A percentile compares a stretch with the other conserved stretches of the same genome.
These are phyloP conservation scores for Xanthorhoe designata DNA, from an alignment of 2,888 invertebrate species.

Conservation along the genomic window DNA sequence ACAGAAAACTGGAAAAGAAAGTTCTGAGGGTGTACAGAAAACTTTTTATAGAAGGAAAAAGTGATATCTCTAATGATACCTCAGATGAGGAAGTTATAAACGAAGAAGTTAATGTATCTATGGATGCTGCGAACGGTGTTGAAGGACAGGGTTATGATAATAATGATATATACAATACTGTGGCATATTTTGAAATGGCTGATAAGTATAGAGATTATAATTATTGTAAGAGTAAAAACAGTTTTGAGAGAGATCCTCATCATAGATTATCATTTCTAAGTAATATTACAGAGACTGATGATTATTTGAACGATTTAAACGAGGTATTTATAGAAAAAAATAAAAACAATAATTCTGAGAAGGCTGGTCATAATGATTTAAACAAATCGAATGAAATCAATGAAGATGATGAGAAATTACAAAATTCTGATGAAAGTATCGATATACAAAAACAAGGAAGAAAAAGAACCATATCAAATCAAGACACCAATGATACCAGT, in stretches of 20 bases:
- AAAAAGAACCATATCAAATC: not conserved
- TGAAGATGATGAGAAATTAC: slow-evolving; percentile 3
- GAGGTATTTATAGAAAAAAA: not conserved
- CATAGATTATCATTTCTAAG: too few species aligned
- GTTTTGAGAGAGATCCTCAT: not conserved
- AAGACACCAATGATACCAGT: not conserved
- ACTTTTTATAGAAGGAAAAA: slow-evolving; percentile 47
- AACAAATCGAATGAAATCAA: not conserved
- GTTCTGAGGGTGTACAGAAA: slow-evolving; percentile 49
- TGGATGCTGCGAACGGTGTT: not conserved
- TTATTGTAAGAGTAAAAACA: too few species aligned
- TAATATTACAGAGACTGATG: not conserved
- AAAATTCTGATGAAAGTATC: not conserved
- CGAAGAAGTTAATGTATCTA: not conserved
- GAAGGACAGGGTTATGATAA: too few species aligned
- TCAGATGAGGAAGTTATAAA: not conserved
- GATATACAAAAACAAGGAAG: not conserved
- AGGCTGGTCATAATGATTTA: not conserved
- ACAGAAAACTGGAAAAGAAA: slow-evolving; percentile 45
- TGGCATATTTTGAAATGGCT: too few species aligned
- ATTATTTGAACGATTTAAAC: not conserved
- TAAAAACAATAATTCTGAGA: not conserved
- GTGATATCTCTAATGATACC: not conserved
- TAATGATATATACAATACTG: too few species aligned
- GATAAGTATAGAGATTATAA: too few species aligned